phyloP scores from a whole-genome alignment of 1,140 invertebrate species.

The Cepaea nemoralis region DNA sequence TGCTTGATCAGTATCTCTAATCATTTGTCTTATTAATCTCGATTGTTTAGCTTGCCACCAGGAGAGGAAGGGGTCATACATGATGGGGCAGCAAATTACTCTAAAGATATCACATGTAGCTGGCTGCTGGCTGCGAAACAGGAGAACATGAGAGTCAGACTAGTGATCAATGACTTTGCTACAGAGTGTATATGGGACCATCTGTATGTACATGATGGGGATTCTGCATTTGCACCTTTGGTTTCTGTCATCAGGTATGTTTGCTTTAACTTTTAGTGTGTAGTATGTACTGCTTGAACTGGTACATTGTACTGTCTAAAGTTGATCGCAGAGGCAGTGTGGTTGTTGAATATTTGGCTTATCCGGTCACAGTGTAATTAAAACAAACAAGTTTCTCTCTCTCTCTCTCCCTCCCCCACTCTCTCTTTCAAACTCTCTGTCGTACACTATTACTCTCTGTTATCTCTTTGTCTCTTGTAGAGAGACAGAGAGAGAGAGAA shows the following conservation, averaged over 20 bases:
- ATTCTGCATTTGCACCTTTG: constrained; percentile 91
- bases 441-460: too few species aligned
- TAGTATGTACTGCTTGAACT: too few species aligned
- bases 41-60: constrained; percentile 23
- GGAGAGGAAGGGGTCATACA: constrained; percentile 84
- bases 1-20: neutral
- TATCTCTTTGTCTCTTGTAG: too few species aligned
- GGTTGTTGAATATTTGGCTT: too few species aligned
- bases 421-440: too few species aligned
- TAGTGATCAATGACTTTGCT: constrained; percentile 82
- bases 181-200: constrained; percentile 99
- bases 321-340: too few species aligned
- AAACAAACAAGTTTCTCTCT: too few species aligned
- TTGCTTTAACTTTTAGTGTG: neutral
- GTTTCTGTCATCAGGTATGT: constrained; percentile 88
- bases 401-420: too few species aligned
- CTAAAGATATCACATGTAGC: constrained; percentile 92
- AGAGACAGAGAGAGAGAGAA: too few species aligned
- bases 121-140: constrained; percentile 82
- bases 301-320: too few species aligned
- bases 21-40: neutral
- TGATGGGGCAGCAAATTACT: constrained; percentile 94
- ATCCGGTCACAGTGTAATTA: too few species aligned
- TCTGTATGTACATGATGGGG: constrained; percentile 96
- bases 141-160: constrained; percentile 60